Evolutionary conservation across 2,113 vertebrate species (phyloP), one percentile per base, ranked within the genome.

Genomic region (Kryptolebias marmoratus): DNA sequence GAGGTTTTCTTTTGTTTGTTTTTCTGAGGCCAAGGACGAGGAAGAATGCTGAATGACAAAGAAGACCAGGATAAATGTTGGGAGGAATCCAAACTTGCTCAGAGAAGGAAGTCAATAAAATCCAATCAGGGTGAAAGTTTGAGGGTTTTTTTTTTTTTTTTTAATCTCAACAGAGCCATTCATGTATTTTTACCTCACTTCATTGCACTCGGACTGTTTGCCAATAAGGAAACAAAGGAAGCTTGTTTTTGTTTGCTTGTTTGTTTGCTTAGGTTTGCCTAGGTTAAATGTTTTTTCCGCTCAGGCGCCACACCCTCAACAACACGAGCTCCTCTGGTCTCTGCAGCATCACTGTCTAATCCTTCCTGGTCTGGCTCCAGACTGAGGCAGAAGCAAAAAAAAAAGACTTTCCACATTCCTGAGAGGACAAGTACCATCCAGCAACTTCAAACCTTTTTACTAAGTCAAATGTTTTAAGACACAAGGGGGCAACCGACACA

Each of bases 401-500:
- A 53, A 60, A 45, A n/a, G 28, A 78, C 85, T 74, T 87, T 87
- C 85, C 81, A 88, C 86, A 88, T 91, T 90, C 92, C 92, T 93
- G 92, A 93, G 91, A 90, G 80, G 84, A 89, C 89, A 83, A 89
- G 91, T 91, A 92, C 92, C 91, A 85, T 88, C 87, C 87, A 79
- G 81, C 87, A 83, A 88, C 84, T 86, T 83, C 80, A 85, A 83
- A 88, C 69, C 79, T 76, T 90, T 91, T 90, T 91, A 89, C 88
- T 88, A 91, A 91, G 89, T 90, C 82, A 82, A 84, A 80, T 85
- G 83, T 73, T 73, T 77, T 90, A 91, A 90, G 86, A 92, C 90
- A 91, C 79, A 63, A 77, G 80, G 90, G 84, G 81, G 76, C 14
- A 80, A 32, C 47, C 39, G 12, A 71, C 49, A 15, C 3, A 63